Conservation (phyloP, 2,888 invertebrate species). For the Spodoptera exigua region DNA sequence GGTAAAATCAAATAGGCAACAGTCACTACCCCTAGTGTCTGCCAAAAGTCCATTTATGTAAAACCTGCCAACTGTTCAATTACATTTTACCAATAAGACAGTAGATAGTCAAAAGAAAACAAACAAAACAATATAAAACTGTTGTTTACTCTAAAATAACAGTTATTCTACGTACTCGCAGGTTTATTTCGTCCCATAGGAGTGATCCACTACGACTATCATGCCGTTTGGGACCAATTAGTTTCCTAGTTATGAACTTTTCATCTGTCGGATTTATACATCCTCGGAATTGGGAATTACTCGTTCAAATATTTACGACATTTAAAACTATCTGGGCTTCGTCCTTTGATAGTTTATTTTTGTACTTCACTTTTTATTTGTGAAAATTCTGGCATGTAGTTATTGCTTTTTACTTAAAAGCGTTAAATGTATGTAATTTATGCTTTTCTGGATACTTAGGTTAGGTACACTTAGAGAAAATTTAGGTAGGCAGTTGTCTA, state of each 20-base stretch:
- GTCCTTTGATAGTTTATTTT: conserved; percentile 37
- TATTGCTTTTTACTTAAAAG: too few relatives aligned
- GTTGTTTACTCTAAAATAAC: conserved; percentile 40
- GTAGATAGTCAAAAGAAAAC: conserved; percentile 3
- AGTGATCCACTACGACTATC: conserved; percentile 75
- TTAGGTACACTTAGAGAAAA: too few relatives aligned
- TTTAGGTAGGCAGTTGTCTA: too few relatives aligned
- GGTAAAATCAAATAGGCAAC: too few relatives aligned
- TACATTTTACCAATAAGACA: too few relatives aligned
- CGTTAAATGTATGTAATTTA: too few relatives aligned
- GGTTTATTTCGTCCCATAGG: conserved; percentile 63
- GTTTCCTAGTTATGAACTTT: conserved; percentile 81
- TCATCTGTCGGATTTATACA: conserved; percentile 72
- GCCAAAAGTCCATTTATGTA: too few relatives aligned
- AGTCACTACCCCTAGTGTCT: too few relatives aligned
- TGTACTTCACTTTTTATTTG: not conserved
- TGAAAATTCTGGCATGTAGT: not conserved
- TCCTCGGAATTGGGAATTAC: conserved; percentile 61
- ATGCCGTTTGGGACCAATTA: conserved; percentile 75
- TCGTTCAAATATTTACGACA: conserved; percentile 57
- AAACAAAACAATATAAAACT: conserved; percentile 25
- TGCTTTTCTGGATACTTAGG: too few relatives aligned
- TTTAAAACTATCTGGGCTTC: conserved; percentile 50
- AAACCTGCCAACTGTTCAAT: too few relatives aligned
- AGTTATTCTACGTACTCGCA: conserved; percentile 46